Evolutionary conservation across 1,140 invertebrate genomes (phyloP).

Genomic region (Gerris buenoi): DNA sequence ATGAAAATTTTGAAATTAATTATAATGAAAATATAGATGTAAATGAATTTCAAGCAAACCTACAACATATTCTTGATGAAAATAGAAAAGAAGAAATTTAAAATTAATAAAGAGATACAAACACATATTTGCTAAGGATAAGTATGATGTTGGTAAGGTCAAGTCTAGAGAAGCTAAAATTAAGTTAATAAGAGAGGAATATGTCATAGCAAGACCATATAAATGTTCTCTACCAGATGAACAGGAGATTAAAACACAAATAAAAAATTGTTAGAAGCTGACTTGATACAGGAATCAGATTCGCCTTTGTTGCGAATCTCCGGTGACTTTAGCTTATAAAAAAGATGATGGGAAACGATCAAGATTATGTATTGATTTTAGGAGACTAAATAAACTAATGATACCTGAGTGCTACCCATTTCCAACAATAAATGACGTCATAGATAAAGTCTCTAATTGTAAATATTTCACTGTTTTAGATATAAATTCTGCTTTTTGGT

Average conservation of each 20-base stretch:
- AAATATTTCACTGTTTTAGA: slow-evolving; percentile 18
- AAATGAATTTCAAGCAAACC: background rate
- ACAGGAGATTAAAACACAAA: slow-evolving; percentile 15
- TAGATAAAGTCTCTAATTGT: slow-evolving; percentile 15
- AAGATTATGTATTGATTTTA: slow-evolving; percentile 18
- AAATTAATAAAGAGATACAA: slow-evolving; percentile 10
- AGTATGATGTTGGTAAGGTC: slow-evolving; percentile 16
- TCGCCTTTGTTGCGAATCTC: slow-evolving; percentile 16
- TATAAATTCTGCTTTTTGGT: slow-evolving; percentile 23
- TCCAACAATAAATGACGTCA: slow-evolving; percentile 17
- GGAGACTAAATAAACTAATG: slow-evolving; percentile 14
- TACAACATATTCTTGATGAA: background rate
- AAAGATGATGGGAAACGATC: slow-evolving; percentile 13
- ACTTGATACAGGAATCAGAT: slow-evolving; percentile 15
- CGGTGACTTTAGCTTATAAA: slow-evolving; percentile 15
- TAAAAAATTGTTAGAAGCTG: slow-evolving; percentile 15
- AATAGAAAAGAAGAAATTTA: slow-evolving; percentile 3
- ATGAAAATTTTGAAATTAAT: slow-evolving; percentile 5
- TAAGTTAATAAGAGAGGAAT: slow-evolving; percentile 10
- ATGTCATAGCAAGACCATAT: slow-evolving; percentile 11
- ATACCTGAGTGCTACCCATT: slow-evolving; percentile 17
- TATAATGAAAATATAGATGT: slow-evolving; percentile 6
- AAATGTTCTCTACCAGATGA: slow-evolving; percentile 12
- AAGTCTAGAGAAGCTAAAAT: slow-evolving; percentile 10
- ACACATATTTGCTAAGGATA: slow-evolving; percentile 15